Evolutionary conservation across 1,140 invertebrate genomes (phyloP), one percentile per base, ranked within the genome.

Genomic region (Chionoecetes opilio): DNA sequence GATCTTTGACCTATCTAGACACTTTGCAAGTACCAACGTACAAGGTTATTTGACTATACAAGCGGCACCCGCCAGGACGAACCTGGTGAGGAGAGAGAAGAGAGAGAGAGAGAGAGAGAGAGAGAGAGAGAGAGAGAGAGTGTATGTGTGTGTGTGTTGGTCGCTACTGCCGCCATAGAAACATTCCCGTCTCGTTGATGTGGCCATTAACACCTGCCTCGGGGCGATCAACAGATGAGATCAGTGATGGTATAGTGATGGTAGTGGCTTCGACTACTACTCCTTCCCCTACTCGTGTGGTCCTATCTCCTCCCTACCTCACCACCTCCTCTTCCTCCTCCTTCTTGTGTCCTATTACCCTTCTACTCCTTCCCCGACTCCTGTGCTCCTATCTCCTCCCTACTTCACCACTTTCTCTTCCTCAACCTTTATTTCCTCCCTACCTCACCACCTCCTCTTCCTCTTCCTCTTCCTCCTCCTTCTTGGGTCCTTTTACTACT

Each of bases 31-130:
- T n/a, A n/a, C n/a, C n/a, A n/a, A n/a, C n/a, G n/a, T n/a, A n/a
- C n/a, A n/a, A n/a, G n/a, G n/a, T n/a, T n/a, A n/a, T n/a, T n/a
- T n/a, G n/a, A n/a, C n/a, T n/a, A n/a, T n/a, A n/a, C n/a, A n/a
- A n/a, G n/a, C n/a, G n/a, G n/a, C n/a, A n/a, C n/a, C n/a, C n/a
- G n/a, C n/a, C n/a, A n/a, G n/a, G n/a, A n/a, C n/a, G n/a, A n/a
- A n/a, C n/a, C n/a, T n/a, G n/a, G n/a, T n/a, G n/a, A n/a, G n/a
- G n/a, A n/a, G n/a, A n/a, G n/a, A n/a, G n/a, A 26, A 53, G 63
- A 75, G n/a, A 75, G 46, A 53, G 46, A 53, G 46, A 53, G 46
- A 53, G 46, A 53, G 63, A 75, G 63, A 75, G 63, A 75, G 63
- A 75, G 63, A 75, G 63, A 75, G 63, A 75, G 63, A 75, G 63